phyloP scores from a whole-genome alignment of 2,888 invertebrate species.

The Nephrocerus scutellatus region DNA sequence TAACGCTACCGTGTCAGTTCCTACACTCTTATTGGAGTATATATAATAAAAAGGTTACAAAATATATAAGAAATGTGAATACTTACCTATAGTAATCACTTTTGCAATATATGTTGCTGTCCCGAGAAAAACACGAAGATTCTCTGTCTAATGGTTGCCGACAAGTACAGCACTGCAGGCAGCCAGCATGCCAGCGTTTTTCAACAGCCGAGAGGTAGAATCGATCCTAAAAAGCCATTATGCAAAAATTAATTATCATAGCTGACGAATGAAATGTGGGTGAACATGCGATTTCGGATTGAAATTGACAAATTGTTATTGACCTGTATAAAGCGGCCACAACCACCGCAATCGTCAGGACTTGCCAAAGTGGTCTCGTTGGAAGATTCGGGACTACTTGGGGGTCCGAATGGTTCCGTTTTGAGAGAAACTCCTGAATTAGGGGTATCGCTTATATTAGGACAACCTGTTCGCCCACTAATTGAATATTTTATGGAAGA shows the following conservation, averaged over 20 bases:
- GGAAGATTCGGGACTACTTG: slow-evolving; percentile 47
- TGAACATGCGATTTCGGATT: slow-evolving; percentile 16
- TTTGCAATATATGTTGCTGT: slow-evolving; percentile 93
- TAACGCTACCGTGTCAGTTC: too few species aligned
- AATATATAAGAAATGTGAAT: too few species aligned
- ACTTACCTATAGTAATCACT: slow-evolving; percentile 92
- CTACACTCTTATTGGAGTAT: too few species aligned
- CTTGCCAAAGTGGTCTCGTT: slow-evolving; percentile 41
- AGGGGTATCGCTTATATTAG: slow-evolving; percentile 42
- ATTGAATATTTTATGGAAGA: slow-evolving; percentile 43
- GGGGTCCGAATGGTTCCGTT: slow-evolving; percentile 46
- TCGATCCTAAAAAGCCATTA: slow-evolving; percentile 63
- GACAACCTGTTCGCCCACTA: slow-evolving; percentile 40
- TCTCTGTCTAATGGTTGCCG: slow-evolving; percentile 83
- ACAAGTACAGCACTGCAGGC: slow-evolving; percentile 86
- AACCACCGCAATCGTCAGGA: slow-evolving; percentile 69
- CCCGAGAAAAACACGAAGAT: slow-evolving; percentile 84
- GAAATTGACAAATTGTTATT: slow-evolving; percentile 19
- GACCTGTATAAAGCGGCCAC: slow-evolving; percentile 70
- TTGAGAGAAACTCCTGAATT: slow-evolving; percentile 45
- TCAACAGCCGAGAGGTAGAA: slow-evolving; percentile 89
- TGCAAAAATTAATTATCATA: slow-evolving; percentile 16
- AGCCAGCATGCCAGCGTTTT: slow-evolving; percentile 87
- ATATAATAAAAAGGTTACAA: too few species aligned
- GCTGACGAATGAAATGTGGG: slow-evolving; percentile 6